Evolutionary conservation across 2,113 vertebrate species (phyloP), one percentile per base, ranked within the genome.

Genomic region (Tychaedon coryphoeus): DNA sequence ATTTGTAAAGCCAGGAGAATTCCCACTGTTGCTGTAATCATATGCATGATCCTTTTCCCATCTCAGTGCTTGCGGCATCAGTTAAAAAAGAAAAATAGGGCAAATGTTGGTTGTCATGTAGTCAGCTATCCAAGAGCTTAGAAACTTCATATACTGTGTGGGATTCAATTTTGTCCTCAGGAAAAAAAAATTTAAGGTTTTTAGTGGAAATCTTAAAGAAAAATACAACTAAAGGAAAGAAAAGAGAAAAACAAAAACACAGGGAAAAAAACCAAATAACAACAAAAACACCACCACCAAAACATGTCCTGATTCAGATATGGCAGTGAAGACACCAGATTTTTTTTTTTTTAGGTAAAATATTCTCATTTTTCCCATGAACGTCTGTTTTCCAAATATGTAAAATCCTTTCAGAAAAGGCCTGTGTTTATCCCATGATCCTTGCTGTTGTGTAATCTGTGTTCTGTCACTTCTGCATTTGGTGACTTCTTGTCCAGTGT

Each of bases 1-100:
- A 94, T 95, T 95, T 96, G 78, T 94, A 95, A 95, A 95, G 87
- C 50, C 77, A 92, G 50, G 28, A 95, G 91, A 91, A 92, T 91
- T 94, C 84, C 84, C 81, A 96, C 87, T 95, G 95, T 89, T 82
- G 66, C 61, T 92, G n/a, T 81, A 95, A 92, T 89, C 77, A 73
- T 91, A 91, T 92, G 89, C 91, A 88, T 76, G 87, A 88, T 91
- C 57, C 74, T 78, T 95, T 93, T 94, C 90, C 94, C 91, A 67
- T 88, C 60, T 80, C 91, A 93, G 31, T 67, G 91, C 88, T 61
- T 78, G 36, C 20, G 92, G 85, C 75, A 83, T 90, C 82, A 90
- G 81, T 79, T 94, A 70, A 83, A 90, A 92, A 91, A 56, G 69
- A 91, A 95, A 95, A 95, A 93, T 81, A 96, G 73, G 89, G 57